A percentile compares a stretch with the other conserved stretches of the same genome.
Conservation (phyloP, 2,888 invertebrate species). For the Hoplodrina ambigua region DNA sequence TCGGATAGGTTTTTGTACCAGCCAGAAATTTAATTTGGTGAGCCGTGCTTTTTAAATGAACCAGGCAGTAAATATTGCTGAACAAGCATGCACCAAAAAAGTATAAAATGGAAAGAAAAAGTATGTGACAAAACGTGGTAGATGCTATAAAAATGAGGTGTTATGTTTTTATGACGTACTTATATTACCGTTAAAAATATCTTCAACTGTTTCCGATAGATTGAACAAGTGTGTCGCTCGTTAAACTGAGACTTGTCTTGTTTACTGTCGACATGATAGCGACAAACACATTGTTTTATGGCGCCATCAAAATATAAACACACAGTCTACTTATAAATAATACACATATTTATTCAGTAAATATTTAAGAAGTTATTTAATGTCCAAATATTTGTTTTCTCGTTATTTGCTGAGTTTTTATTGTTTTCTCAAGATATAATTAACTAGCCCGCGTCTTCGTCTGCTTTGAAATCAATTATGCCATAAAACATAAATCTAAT, state of each 20-base stretch:
- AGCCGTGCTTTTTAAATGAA: no score
- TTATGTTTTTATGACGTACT: conserved; percentile 16
- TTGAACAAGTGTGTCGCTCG: conserved; percentile 31
- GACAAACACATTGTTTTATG: conserved; percentile 32
- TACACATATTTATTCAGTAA: conserved; percentile 12
- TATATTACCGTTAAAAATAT: conserved; percentile 28
- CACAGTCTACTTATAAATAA: conserved; percentile 17
- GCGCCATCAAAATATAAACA: conserved; percentile 30
- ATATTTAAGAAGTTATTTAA: not conserved
- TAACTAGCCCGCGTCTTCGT: no score
- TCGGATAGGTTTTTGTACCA: no score
- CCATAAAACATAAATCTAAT: no score
- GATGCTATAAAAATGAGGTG: not conserved
- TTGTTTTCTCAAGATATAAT: no score
- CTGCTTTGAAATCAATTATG: no score
- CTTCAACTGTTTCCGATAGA: conserved; percentile 23
- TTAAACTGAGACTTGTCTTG: conserved; percentile 29
- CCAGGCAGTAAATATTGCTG: not conserved
- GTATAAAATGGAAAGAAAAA: no score
- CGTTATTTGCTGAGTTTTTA: no score
- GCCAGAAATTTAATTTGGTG: no score
- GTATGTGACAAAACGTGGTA: not conserved
- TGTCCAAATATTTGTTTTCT: conserved; percentile 15
- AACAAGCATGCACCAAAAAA: not conserved
- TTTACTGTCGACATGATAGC: conserved; percentile 25